These are phyloP conservation scores for Epizoanthus stellaris DNA, from an alignment of 92 coral and sea anemone species.

Conservation along the genomic window DNA sequence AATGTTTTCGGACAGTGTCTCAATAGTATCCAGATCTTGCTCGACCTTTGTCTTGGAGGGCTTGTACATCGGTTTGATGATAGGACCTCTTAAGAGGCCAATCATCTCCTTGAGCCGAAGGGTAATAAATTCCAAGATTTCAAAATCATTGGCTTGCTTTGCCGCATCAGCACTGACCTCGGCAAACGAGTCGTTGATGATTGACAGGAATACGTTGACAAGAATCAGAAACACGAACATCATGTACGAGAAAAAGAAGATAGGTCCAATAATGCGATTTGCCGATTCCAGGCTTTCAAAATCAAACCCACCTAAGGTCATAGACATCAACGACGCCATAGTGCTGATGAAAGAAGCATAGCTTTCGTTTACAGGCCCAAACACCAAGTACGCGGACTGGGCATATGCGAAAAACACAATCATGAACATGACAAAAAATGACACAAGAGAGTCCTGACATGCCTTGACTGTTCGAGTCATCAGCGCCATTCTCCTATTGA, in stretches of 20 bases:
- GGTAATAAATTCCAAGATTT: constrained; percentile 77
- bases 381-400: constrained; percentile 75
- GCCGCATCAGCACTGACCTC: constrained; percentile 73
- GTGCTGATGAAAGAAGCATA: constrained; percentile 72
- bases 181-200: constrained; percentile 79
- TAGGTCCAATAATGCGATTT: constrained; percentile 68
- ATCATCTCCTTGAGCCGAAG: constrained; percentile 66
- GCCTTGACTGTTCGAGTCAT: constrained; percentile 72
- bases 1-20: constrained; percentile 76
- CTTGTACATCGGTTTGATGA: constrained; percentile 81
- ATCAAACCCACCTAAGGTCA: constrained; percentile 89
- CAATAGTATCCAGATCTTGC: constrained; percentile 70
- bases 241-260: constrained; percentile 84
- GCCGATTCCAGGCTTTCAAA: constrained; percentile 66
- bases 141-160: constrained; percentile 80
- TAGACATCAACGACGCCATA: constrained; percentile 67
- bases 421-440: constrained; percentile 76
- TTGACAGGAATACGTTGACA: constrained; percentile 82
- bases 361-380: constrained; percentile 57
- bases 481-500: constrained; percentile 83
- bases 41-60: constrained; percentile 72
- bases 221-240: constrained; percentile 76
- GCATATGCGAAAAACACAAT: constrained; percentile 79
- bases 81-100: constrained; percentile 60
- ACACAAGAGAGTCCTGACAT: constrained; percentile 63